These are phyloP conservation scores for Eufriesea mexicana DNA, from an alignment of 1,140 invertebrate species.

Conservation along the genomic window DNA sequence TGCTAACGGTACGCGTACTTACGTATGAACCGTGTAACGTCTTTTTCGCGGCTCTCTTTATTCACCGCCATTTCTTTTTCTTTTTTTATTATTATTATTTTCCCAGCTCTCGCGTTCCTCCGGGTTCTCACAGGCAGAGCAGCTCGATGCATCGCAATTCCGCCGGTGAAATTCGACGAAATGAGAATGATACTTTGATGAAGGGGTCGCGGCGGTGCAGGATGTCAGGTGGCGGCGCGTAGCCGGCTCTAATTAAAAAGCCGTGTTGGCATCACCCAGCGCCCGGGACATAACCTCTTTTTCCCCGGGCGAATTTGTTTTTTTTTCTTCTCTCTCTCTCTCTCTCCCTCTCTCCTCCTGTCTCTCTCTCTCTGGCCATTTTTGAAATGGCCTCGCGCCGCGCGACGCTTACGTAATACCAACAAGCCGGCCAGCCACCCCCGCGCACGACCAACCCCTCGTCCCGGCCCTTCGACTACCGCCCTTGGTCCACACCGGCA, in stretches of 20 bases:
- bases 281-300: constrained; percentile 71
- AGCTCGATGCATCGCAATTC: constrained; percentile 50
- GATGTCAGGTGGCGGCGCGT: constrained; percentile 79
- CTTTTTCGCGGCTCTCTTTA: background rate
- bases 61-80: too few species aligned
- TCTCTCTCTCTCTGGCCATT: constrained; percentile 71
- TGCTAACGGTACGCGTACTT: constrained; percentile 35
- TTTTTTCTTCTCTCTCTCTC: constrained; percentile 56
- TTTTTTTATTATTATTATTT: background rate
- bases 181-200: constrained; percentile 81
- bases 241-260: constrained; percentile 82
- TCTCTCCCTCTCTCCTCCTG: constrained; percentile 43
- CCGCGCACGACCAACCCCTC: constrained; percentile 45
- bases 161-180: constrained; percentile 73
- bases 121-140: constrained; percentile 3
- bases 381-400: constrained; percentile 80
- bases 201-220: constrained; percentile 75
- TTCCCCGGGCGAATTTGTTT: constrained; percentile 51
- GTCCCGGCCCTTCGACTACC: constrained; percentile 41
- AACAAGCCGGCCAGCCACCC: constrained; percentile 52
- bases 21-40: background rate
- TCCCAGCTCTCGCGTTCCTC: background rate
- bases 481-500: constrained; percentile 60
- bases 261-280: constrained; percentile 79
- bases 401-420: constrained; percentile 78